Evolutionary conservation across 2,113 vertebrate species (phyloP).

Genomic region (Rattus rattus): DNA sequence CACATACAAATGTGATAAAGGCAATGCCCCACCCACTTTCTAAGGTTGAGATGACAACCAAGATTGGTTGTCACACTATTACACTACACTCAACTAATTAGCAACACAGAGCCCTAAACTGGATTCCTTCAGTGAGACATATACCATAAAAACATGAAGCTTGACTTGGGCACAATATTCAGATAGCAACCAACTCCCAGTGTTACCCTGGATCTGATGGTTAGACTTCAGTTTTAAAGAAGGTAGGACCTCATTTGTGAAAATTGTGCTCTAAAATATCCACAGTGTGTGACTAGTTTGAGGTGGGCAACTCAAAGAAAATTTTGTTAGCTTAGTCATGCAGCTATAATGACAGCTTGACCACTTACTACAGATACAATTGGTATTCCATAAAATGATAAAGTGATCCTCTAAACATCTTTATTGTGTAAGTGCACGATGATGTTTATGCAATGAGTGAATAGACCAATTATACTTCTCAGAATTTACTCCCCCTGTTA

Average conservation of each 20-base stretch:
- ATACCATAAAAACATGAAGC: neutral
- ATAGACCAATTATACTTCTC: neutral
- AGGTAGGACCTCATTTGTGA: neutral
- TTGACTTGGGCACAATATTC: neutral
- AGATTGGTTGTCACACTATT: neutral
- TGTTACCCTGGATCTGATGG: neutral
- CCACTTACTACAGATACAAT: neutral
- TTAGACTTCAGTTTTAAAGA: neutral
- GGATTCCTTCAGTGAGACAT: neutral
- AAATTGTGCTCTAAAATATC: neutral
- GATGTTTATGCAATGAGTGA: neutral
- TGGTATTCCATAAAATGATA: neutral
- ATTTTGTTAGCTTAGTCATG: neutral
- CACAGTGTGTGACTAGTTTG: neutral
- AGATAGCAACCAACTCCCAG: neutral
- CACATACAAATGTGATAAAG: neutral
- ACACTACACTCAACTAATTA: neutral
- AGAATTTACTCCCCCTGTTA: neutral
- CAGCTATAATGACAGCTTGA: neutral
- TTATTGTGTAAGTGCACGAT: neutral
- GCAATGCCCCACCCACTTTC: neutral
- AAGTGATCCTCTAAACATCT: neutral
- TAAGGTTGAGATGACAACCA: neutral
- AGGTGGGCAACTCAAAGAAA: neutral
- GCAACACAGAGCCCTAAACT: neutral